Conservation (phyloP, 2,113 vertebrate species). For the Ophthalmolycus amberensis region DNA sequence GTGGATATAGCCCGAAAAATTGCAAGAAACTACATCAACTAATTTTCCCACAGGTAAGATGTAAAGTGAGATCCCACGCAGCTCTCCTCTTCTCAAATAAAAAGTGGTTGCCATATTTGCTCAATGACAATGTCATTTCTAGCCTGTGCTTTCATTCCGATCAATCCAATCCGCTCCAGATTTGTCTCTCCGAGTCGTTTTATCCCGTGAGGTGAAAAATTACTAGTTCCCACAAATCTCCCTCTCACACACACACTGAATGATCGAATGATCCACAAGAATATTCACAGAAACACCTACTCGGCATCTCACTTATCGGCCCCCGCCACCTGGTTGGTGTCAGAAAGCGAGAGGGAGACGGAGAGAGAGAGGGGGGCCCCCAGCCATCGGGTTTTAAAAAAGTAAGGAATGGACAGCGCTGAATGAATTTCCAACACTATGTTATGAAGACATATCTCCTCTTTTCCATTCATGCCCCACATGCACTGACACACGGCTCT, state of each 20-base stretch:
- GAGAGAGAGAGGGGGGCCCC: constrained; percentile 34
- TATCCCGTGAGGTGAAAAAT: constrained; percentile 49
- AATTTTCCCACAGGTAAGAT: constrained; percentile 15
- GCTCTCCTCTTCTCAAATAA: constrained; percentile 14
- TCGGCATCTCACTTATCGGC: constrained; percentile 73
- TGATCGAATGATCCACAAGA: constrained; percentile 70
- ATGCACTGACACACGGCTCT: constrained; percentile 62
- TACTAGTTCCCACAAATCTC: constrained; percentile 55
- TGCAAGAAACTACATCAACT: neutral
- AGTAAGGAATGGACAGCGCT: constrained; percentile 51
- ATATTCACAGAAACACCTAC: constrained; percentile 68
- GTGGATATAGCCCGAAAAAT: neutral
- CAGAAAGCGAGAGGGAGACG: constrained; percentile 42
- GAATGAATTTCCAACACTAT: constrained; percentile 72
- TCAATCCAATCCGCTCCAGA: constrained; percentile 6
- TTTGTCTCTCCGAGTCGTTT: constrained; percentile 42
- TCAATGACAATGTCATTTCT: constrained; percentile 17
- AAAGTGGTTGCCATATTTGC: constrained; percentile 20
- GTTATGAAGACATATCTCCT: constrained; percentile 78
- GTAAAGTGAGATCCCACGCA: constrained; percentile 10
- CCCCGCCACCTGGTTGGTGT: constrained; percentile 71
- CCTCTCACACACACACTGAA: constrained; percentile 23
- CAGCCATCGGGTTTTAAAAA: constrained; percentile 48
- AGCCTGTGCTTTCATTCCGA: neutral
- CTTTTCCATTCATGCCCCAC: constrained; percentile 63